Evolutionary conservation across 2,888 invertebrate species (phyloP).

Genomic region (Drosophila meridionalis): DNA sequence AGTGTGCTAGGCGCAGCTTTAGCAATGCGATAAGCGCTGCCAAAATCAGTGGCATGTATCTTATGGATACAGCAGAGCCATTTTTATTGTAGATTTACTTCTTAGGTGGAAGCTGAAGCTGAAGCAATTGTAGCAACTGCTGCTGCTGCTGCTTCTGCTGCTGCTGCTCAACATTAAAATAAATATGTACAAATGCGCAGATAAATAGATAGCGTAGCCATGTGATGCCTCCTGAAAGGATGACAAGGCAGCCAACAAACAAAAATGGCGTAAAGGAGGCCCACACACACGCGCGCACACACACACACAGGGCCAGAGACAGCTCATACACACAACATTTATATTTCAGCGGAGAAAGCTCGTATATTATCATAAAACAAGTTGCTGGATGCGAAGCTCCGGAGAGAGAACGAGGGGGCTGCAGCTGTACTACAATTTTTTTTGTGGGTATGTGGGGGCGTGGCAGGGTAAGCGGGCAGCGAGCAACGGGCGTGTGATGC

Average conservation of each 20-base stretch:
- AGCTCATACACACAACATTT: slow-evolving; percentile 82
- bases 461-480: neutral
- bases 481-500: slow-evolving; percentile 82
- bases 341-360: slow-evolving; percentile 85
- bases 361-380: slow-evolving; percentile 85
- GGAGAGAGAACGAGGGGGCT: slow-evolving; percentile 3
- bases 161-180: slow-evolving; percentile 77
- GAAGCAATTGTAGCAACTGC: slow-evolving; percentile 73
- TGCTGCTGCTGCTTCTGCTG: slow-evolving; percentile 33
- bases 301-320: slow-evolving; percentile 37
- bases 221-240: slow-evolving; percentile 62
- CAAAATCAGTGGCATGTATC: slow-evolving; percentile 79
- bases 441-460: neutral
- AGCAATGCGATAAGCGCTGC: slow-evolving; percentile 70
- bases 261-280: slow-evolving; percentile 76
- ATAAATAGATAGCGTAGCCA: slow-evolving; percentile 67
- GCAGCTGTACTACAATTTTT: slow-evolving; percentile 4
- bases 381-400: slow-evolving; percentile 65
- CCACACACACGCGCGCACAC: slow-evolving; percentile 30
- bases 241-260: slow-evolving; percentile 53
- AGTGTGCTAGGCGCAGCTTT: slow-evolving; percentile 63
- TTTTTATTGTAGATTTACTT: slow-evolving; percentile 78
- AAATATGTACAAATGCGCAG: slow-evolving; percentile 81
- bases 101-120: slow-evolving; percentile 51
- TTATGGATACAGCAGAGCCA: slow-evolving; percentile 72